Evolutionary conservation across 2,797 vertebrate species (phyloP).

Genomic region (Gadopsis marmoratus): DNA sequence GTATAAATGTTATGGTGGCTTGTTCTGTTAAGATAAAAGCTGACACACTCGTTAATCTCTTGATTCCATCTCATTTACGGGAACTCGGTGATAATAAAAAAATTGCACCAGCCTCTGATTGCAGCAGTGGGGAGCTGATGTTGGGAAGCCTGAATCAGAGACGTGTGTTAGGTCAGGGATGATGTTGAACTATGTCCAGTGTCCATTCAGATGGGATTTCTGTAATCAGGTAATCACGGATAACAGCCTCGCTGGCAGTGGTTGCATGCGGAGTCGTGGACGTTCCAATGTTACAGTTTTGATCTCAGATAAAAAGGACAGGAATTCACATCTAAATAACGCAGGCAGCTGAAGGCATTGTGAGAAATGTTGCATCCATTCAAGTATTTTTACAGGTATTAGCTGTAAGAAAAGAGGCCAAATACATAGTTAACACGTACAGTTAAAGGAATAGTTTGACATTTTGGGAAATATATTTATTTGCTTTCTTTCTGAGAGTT

Average conservation of each 20-base stretch:
- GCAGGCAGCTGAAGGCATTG: neutral
- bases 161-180: constrained; percentile 6
- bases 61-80: constrained; percentile 44
- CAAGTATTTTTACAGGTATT: neutral
- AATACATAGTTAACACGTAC: neutral
- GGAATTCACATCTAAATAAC: neutral
- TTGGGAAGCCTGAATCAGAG: neutral
- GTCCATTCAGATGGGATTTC: neutral
- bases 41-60: constrained; percentile 27
- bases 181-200: constrained; percentile 35
- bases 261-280: neutral
- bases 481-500: neutral
- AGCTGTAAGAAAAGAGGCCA: neutral
- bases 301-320: constrained; percentile 2
- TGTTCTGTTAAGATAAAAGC: constrained; percentile 43
- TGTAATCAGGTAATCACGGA: constrained; percentile 27
- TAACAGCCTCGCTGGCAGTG: constrained; percentile 18
- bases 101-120: constrained; percentile 40
- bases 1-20: neutral
- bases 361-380: neutral
- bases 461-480: neutral
- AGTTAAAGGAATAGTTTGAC: neutral
- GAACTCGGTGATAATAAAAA: constrained; percentile 49
- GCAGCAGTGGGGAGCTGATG: neutral
- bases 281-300: neutral